Evolutionary conservation across 2,888 invertebrate genomes (phyloP).

Genomic region (Acleris literana): DNA sequence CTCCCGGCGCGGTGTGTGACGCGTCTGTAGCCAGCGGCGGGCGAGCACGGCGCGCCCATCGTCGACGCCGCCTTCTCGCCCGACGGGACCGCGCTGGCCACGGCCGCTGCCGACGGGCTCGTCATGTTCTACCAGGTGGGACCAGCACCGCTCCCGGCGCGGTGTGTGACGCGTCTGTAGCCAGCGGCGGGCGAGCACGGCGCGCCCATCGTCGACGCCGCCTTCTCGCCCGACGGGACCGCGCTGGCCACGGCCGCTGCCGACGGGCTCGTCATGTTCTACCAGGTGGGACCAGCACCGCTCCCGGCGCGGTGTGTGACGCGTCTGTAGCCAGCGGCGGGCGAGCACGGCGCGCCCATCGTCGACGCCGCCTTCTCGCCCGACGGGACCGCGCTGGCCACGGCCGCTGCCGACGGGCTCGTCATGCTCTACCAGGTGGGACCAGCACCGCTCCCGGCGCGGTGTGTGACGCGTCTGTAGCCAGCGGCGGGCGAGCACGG

Average conservation of each 20-base stretch:
- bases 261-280: constrained; percentile 96
- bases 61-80: constrained; percentile 96
- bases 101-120: constrained; percentile 93
- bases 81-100: constrained; percentile 96
- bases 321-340: too few species aligned
- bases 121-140: constrained; percentile 96
- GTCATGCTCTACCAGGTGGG: constrained; percentile 96
- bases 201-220: constrained; percentile 88
- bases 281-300: constrained; percentile 90
- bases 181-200: constrained; percentile 48
- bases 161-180: constrained; percentile 29
- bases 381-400: constrained; percentile 96
- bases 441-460: too few species aligned
- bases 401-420: constrained; percentile 93
- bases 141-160: too few species aligned
- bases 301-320: too few species aligned
- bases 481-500: constrained; percentile 48
- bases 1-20: too few species aligned
- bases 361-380: constrained; percentile 96
- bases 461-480: constrained; percentile 29
- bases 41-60: constrained; percentile 71
- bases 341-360: constrained; percentile 71
- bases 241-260: constrained; percentile 95
- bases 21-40: too few species aligned
- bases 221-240: constrained; percentile 97